These are phyloP conservation scores for Pterocles orientalis DNA, from an alignment of 2,113 vertebrate species.

Conservation along the genomic window DNA sequence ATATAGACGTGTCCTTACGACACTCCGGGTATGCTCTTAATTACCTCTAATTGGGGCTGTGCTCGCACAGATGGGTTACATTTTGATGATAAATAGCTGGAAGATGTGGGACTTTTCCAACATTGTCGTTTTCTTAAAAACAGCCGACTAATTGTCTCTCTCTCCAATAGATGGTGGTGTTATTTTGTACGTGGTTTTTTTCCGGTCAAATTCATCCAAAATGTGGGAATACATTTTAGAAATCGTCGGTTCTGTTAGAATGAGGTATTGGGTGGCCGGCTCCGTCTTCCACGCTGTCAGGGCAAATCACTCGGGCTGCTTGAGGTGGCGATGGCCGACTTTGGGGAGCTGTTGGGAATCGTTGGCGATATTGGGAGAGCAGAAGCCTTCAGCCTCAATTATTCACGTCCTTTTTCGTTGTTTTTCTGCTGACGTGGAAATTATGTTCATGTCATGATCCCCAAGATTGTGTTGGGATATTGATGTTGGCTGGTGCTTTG, in stretches of 20 bases:
- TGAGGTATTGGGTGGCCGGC: background rate
- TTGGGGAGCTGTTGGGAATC: background rate
- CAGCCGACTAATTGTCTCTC: background rate
- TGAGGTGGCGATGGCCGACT: background rate
- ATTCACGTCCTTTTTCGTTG: background rate
- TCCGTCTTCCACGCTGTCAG: background rate
- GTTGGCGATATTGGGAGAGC: background rate
- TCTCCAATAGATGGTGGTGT: background rate
- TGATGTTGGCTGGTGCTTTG: background rate
- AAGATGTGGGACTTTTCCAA: background rate
- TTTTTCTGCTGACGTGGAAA: background rate
- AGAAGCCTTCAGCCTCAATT: background rate
- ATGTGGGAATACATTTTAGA: background rate
- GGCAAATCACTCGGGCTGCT: background rate
- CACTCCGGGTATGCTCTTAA: constrained; percentile 10
- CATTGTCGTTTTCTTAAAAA: background rate
- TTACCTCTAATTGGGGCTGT: background rate
- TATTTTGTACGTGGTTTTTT: background rate
- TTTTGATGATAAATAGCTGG: constrained; percentile 6
- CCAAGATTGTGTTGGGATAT: background rate
- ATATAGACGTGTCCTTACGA: background rate
- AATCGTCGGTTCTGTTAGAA: background rate
- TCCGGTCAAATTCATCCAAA: background rate
- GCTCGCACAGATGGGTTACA: background rate
- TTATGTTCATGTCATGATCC: background rate